Evolutionary conservation across 2,888 invertebrate genomes (phyloP), one percentile per base, ranked within the genome.

Genomic region (Drosophila subquinaria): DNA sequence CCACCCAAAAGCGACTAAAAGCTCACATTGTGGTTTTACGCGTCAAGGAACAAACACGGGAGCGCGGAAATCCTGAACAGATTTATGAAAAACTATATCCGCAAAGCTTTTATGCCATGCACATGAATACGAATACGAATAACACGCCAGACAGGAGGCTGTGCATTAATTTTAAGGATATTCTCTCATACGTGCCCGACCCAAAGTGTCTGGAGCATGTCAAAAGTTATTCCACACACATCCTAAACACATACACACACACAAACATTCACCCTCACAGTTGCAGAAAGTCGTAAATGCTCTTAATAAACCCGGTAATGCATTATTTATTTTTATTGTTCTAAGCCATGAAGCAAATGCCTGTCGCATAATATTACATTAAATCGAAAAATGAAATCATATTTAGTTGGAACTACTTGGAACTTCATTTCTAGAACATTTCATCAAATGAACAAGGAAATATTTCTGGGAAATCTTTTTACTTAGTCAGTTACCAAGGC

Each of bases 11-110:
- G 1, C 40, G 27, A 40, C 76, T 63, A 76, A 79, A 70, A 79
- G 71, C 80, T 43, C 76, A 76, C 76, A 76, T 55, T 76, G 75
- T 76, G 70, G 74, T 53, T 76, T 74, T 56, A 73, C 42, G 73
- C 69, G 50, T 42, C 47, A 51, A 50, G 23, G 40, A 17, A 59
- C 55, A 56, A 45, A 56, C 53, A 59, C 36, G 52, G 33, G 13
- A 52, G 33, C 56, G 52, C 76, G 74, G 74, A 77, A 48, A 68
- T 73, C 64, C 73, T 53, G 52, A 15, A 68, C 56, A 50, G 63
- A 78, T 79, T 73, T 78, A 69, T 69, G 61, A 43, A 79, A 74
- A 66, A 69, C 59, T 45, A 55, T 57, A 51, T 57, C 52, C 60
- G 30, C 55, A 50, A 57, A 53, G 57, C 57, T 69, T 62, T 62